Percentiles rank a stretch among this genome's conserved stretches.
phyloP scores from a whole-genome alignment of 2,113 vertebrate genomes.

The Cercocebus atys region DNA sequence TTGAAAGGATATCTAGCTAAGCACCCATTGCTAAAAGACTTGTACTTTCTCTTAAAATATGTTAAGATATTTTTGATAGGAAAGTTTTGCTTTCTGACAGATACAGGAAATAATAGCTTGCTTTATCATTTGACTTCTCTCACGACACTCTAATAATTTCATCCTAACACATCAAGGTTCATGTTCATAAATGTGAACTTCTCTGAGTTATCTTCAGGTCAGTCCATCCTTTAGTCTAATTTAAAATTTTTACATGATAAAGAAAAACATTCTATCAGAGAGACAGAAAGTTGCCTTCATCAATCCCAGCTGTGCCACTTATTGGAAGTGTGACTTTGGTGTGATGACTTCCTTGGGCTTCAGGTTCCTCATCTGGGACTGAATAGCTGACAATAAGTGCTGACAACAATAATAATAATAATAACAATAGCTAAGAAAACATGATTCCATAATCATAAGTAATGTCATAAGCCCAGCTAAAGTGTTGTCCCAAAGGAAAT shows the following conservation, averaged over 20 bases:
- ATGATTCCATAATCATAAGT: neutral
- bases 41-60: neutral
- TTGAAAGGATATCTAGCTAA: neutral
- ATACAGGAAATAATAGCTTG: neutral
- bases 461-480: neutral
- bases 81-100: neutral
- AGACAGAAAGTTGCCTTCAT: neutral
- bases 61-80: neutral
- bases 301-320: neutral
- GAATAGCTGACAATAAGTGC: neutral
- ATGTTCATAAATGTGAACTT: neutral
- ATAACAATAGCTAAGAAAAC: neutral
- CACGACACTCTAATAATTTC: neutral
- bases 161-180: neutral
- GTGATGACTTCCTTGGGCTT: neutral
- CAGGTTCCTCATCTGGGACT: neutral
- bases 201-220: neutral
- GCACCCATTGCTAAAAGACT: neutral
- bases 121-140: neutral
- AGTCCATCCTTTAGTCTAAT: neutral
- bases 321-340: neutral
- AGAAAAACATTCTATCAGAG: neutral
- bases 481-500: neutral
- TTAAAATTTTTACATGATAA: neutral
- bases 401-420: neutral